A percentile compares a stretch with the other conserved stretches of the same genome.
Conservation (phyloP, 2,888 invertebrate genomes). For the Thalpophila matura region DNA sequence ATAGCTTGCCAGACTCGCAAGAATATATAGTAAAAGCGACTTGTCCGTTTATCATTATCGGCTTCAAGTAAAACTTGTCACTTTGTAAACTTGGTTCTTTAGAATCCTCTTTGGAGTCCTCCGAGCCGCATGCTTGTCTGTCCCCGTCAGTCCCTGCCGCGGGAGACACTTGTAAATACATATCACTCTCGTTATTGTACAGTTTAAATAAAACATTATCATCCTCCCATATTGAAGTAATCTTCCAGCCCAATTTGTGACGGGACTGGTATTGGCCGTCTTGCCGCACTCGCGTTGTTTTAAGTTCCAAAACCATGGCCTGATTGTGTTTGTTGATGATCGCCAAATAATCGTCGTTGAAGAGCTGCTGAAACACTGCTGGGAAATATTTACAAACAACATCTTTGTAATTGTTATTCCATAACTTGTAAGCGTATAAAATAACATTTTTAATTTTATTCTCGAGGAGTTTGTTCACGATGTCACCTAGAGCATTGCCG, state of each 20-base stretch:
- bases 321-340: conserved; percentile 16
- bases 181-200: conserved; percentile 5
- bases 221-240: conserved; percentile 11
- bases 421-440: conserved; percentile 15
- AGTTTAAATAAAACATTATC: conserved; percentile 21
- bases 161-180: conserved; percentile 9
- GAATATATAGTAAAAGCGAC: conserved; percentile 18
- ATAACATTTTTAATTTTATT: conserved; percentile 7
- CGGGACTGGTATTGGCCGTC: background rate
- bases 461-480: conserved; percentile 16
- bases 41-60: conserved; percentile 17
- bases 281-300: background rate
- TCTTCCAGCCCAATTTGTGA: conserved; percentile 16
- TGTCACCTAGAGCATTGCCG: conserved; percentile 11
- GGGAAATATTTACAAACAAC: conserved; percentile 28
- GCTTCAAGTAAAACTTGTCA: conserved; percentile 24
- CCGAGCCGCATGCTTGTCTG: background rate
- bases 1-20: background rate
- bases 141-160: background rate
- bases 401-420: conserved; percentile 13
- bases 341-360: conserved; percentile 16
- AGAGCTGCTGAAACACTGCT: conserved; percentile 19
- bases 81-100: too few species aligned
- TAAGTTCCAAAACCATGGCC: conserved; percentile 15
- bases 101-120: conserved; percentile 5